Evolutionary conservation across 2,888 invertebrate genomes (phyloP).

Genomic region (Pachymerium ferrugineum): DNA sequence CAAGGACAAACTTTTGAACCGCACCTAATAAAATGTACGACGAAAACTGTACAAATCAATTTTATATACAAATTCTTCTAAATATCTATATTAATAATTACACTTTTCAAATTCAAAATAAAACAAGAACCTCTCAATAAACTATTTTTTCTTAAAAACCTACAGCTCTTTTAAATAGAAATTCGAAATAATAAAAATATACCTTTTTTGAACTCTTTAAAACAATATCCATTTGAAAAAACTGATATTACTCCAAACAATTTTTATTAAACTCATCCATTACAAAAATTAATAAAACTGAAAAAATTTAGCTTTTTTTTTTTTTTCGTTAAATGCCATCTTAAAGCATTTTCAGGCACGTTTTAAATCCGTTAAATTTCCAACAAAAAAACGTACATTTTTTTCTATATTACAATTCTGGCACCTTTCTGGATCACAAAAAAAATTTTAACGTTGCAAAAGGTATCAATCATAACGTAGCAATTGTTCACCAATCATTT

Average conservation of each 20-base stretch:
- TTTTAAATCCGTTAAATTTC: not conserved
- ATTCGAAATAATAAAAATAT: not conserved
- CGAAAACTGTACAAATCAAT: not conserved
- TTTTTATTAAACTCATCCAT: not conserved
- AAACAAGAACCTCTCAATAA: not conserved
- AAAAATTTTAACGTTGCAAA: not conserved
- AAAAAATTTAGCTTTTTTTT: not conserved
- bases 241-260: not conserved
- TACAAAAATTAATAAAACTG: not conserved
- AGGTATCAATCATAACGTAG: not conserved
- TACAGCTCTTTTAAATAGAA: not conserved
- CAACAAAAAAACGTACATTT: not conserved
- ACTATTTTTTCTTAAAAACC: too few relatives aligned
- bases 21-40: not conserved
- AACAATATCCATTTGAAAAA: too few relatives aligned
- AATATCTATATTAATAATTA: too few relatives aligned
- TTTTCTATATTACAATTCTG: not conserved
- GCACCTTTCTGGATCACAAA: not conserved
- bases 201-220: too few relatives aligned
- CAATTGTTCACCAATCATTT: too few relatives aligned
- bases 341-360: not conserved
- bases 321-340: not conserved
- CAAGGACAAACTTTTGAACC: not conserved
- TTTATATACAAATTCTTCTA: not conserved
- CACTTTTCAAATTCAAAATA: not conserved